Evolutionary conservation across 2,113 vertebrate species (phyloP), one percentile per base, ranked within the genome.

Genomic region (Delphinapterus leucas): DNA sequence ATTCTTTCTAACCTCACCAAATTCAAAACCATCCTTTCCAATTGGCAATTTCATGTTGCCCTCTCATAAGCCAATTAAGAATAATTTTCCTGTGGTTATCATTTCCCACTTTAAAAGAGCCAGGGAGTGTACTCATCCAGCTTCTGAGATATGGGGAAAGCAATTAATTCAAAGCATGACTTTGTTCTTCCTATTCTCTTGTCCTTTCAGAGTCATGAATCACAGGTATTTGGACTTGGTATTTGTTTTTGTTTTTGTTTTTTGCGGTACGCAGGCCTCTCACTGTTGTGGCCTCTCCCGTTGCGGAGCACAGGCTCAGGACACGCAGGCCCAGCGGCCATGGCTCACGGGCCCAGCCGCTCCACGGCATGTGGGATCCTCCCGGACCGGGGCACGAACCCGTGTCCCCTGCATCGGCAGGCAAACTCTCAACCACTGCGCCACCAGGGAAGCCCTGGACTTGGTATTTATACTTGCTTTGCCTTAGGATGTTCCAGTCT

Each of bases 141-240:
- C 85, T 74, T 25, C 68, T 61, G 60, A 96, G 12, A 58, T 38
- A 81, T 31, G 4, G 44, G 33, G 67, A 41, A 96, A 71, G 65
- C 0, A 28, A 93, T 53, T 58, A 96, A 96, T 92, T 97, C 82
- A 93, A 53, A 83, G 74, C 60, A 88, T 77, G 88, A 58, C 9
- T 36, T 97, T 88, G 83, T 36, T 94, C 65, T 55, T 98, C 73
- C 94, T 83, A 80, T 3, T 0, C 23, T 84, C 18, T 2, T 33
- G 73, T 87, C 74, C n/a, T 97, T 86, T 91, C 89, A 65, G 90
- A 96, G 86, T 61, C 87, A 96, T 96, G 77, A 80, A 95, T 86
- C 88, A 94, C 77, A 41, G 23, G 92, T 93, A 95, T 93, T 96
- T 97, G 79, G 95, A 80, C 60, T 95, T 47, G 8, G 13, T 95